A percentile compares a stretch with the other conserved stretches of the same genome.
Conservation (phyloP, 2,113 vertebrate genomes). For the Platichthys flesus region DNA sequence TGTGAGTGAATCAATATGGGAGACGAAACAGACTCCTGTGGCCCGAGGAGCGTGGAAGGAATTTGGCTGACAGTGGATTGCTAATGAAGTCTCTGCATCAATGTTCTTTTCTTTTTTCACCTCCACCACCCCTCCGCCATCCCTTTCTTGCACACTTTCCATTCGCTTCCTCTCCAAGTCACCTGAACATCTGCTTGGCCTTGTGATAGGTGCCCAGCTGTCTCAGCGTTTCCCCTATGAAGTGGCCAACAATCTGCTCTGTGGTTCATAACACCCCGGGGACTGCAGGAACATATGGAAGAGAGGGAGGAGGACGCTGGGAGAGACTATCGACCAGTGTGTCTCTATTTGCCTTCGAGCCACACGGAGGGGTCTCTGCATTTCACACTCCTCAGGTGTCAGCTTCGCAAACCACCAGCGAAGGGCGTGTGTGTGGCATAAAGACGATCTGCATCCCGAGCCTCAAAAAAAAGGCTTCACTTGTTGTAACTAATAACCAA, state of each 20-base stretch:
- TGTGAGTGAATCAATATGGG: constrained; percentile 50
- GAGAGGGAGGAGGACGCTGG: constrained; percentile 37
- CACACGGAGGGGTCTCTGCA: constrained; percentile 48
- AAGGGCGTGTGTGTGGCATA: constrained; percentile 23
- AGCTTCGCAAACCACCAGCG: constrained; percentile 46
- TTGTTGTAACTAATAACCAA: constrained; percentile 19
- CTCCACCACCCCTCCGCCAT: constrained; percentile 11
- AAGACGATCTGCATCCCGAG: constrained; percentile 17
- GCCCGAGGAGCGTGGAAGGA: constrained; percentile 40
- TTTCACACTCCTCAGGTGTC: constrained; percentile 56
- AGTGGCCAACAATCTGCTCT: constrained; percentile 74
- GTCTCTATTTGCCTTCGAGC: constrained; percentile 64
- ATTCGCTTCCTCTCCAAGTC: constrained; percentile 63
- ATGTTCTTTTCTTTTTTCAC: constrained; percentile 35
- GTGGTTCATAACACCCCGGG: constrained; percentile 60
- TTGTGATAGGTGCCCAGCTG: constrained; percentile 77
- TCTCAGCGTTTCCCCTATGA: constrained; percentile 67
- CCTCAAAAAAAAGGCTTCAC: constrained; percentile 23
- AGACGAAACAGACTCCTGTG: constrained; percentile 43
- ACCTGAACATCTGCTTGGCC: constrained; percentile 77
- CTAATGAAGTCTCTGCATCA: constrained; percentile 61
- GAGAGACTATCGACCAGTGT: constrained; percentile 51
- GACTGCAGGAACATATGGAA: constrained; percentile 67
- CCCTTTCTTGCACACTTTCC: constrained; percentile 36
- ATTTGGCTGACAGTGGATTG: constrained; percentile 18